A percentile compares a stretch with the other conserved stretches of the same genome.
Evolutionary conservation across 2,888 invertebrate species (phyloP).

Genomic region (Spilosoma lubricipeda): DNA sequence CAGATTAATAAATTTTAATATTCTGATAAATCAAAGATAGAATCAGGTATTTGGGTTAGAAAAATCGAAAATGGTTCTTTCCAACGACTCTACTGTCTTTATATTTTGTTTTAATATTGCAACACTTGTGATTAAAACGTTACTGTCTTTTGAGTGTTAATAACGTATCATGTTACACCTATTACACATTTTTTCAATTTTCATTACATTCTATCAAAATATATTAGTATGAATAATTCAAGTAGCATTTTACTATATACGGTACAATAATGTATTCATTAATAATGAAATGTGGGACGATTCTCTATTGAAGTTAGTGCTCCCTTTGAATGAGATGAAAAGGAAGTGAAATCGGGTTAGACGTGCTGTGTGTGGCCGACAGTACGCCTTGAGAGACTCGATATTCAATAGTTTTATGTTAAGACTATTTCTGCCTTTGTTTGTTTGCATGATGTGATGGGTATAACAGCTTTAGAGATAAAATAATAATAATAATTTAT

Average conservation of each 20-base stretch:
- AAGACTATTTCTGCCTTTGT: neutral
- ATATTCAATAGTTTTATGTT: constrained; percentile 20
- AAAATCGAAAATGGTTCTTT: neutral
- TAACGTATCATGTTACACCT: neutral
- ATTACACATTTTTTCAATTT: neutral
- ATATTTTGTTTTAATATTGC: neutral
- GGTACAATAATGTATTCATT: constrained; percentile 49
- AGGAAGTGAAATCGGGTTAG: constrained; percentile 57
- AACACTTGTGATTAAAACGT: neutral
- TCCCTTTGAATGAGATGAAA: constrained; percentile 54
- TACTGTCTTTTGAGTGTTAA: neutral
- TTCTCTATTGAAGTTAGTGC: constrained; percentile 40
- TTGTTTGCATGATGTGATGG: neutral
- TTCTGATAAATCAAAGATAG: neutral
- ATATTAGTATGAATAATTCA: neutral
- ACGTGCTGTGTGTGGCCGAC: constrained; percentile 44
- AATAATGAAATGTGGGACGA: constrained; percentile 50
- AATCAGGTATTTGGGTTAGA: neutral
- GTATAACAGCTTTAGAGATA: neutral
- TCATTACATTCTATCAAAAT: neutral
- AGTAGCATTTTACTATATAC: constrained; percentile 26
- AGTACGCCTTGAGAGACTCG: constrained; percentile 32
- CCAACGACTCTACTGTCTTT: too few species aligned
- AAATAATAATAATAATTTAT: too few species aligned
- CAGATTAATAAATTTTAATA: neutral